Conservation (phyloP, 2,888 invertebrate species). For the Eupeodes latifasciatus region DNA sequence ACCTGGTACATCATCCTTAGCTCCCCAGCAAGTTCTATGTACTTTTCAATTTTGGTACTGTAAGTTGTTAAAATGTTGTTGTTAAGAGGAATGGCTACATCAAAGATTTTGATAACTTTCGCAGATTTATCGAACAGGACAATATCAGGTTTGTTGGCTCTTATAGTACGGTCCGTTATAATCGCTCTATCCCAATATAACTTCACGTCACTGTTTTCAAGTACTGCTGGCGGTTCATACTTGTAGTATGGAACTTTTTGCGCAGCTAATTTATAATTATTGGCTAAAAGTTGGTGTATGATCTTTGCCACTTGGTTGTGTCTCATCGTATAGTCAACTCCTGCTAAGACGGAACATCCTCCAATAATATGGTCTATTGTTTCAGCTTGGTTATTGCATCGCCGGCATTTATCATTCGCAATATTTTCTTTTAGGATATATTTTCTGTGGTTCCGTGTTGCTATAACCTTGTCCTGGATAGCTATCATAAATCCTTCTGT, state of each 20-base stretch:
- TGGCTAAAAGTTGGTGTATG: conserved; percentile 1
- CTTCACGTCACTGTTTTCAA: too few species aligned
- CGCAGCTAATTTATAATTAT: neutral
- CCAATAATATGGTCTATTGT: conserved; percentile 39
- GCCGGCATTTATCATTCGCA: neutral
- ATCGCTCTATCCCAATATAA: conserved; percentile 1
- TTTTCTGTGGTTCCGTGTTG: neutral
- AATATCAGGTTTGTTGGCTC: neutral
- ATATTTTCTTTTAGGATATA: neutral
- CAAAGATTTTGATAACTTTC: neutral
- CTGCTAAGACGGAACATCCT: conserved; percentile 30
- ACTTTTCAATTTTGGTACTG: conserved; percentile 8
- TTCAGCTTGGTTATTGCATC: conserved; percentile 14
- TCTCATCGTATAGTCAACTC: conserved; percentile 32
- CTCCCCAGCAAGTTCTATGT: conserved; percentile 10
- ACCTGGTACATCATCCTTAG: conserved; percentile 18
- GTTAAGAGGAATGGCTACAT: neutral
- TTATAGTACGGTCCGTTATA: neutral
- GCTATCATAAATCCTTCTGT: conserved; percentile 1
- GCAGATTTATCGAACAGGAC: neutral
- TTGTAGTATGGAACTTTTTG: neutral
- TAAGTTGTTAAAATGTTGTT: conserved; percentile 1
- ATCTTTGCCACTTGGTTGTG: conserved; percentile 37
- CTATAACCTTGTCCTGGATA: neutral
- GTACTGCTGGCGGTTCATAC: too few species aligned